Evolutionary conservation across 1,140 invertebrate species (phyloP), one percentile per base, ranked within the genome.

Genomic region (Anoplolepis gracilipes): DNA sequence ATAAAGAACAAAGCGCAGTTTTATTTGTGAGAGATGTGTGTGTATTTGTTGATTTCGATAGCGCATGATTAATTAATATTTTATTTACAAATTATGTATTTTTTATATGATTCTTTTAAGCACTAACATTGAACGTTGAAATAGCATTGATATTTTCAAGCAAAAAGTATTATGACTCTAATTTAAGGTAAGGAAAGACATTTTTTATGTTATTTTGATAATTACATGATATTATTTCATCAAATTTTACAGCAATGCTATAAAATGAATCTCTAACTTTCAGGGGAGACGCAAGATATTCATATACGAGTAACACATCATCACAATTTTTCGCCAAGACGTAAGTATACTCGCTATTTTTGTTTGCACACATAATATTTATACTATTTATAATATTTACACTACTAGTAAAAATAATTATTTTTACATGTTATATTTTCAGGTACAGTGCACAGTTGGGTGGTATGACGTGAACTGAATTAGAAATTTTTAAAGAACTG

Each of bases 291-390:
- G 22, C 95, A 95, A 90, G 94, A 95, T 93, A 95, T 95, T 92
- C 95, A 95, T 88, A 95, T 95, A 91, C 91, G 95, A 92, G 95
- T 95, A 64, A 95, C 95, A 33, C 95, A 95, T 92, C 93, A 93
- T 91, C 95, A 95, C 76, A 95, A 95, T 88, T 95, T 95, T 90
- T 93, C 95, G 85, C 92, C 93, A 72, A 92, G 94, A 86, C 92
- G 95, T 95, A 92, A 95, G 95, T 93, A 91, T 79, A 53, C 8
- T 65, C n/a, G 36, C 25, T 55, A 53, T 6, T 4, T 30, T 46
- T 78, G 19, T n/a, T n/a, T n/a, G n/a, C n/a, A n/a, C n/a, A 22
- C 81, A 30, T 61, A 1, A 39, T 8, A 28, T 59, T 75, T 22
- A 39, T 25, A 22, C 8, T 46, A 0, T 55, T 53, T 28, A 19